phyloP scores from a whole-genome alignment of 1,140 invertebrate genomes.

The Drosophila lacertosa region DNA sequence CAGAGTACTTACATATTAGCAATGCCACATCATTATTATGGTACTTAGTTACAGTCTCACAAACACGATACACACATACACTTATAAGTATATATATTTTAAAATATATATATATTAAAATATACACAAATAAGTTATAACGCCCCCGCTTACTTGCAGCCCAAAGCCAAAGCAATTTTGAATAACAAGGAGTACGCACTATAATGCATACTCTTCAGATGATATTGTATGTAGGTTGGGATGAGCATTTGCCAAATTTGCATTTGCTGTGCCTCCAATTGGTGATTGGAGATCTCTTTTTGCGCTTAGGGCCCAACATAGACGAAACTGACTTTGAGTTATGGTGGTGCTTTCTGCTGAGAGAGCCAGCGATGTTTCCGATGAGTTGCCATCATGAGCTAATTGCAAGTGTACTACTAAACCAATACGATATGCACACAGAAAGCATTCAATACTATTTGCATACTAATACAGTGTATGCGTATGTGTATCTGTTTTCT shows the following conservation, averaged over 20 bases:
- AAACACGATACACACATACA: slow-evolving; percentile 2
- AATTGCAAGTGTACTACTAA: slow-evolving; percentile 42
- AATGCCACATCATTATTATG: slow-evolving; percentile 42
- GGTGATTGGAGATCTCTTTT: slow-evolving; percentile 20
- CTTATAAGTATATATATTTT: too few relatives aligned
- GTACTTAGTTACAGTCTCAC: slow-evolving; percentile 32
- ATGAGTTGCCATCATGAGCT: slow-evolving; percentile 53
- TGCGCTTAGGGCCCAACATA: slow-evolving; percentile 78
- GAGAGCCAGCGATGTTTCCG: slow-evolving; percentile 72
- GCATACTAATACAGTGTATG: slow-evolving; percentile 38
- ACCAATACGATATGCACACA: slow-evolving; percentile 66
- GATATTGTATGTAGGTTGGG: slow-evolving; percentile 34
- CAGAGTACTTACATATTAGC: slow-evolving; percentile 39
- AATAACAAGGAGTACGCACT: slow-evolving; percentile 19
- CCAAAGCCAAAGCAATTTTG: slow-evolving; percentile 69
- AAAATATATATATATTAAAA: too few relatives aligned
- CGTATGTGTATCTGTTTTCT: slow-evolving; percentile 48
- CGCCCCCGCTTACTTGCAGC: slow-evolving; percentile 69
- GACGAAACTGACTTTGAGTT: slow-evolving; percentile 83
- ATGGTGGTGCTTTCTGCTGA: slow-evolving; percentile 84
- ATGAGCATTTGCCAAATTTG: slow-evolving; percentile 9
- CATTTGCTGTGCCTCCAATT: slow-evolving; percentile 12
- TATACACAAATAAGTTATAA: slow-evolving; percentile 14
- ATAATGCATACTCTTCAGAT: slow-evolving; percentile 5
- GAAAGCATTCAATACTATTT: slow-evolving; percentile 49